Evolutionary conservation across 2,797 vertebrate species (phyloP), one percentile per base, ranked within the genome.

Genomic region (Buphagus erythrorhynchus): DNA sequence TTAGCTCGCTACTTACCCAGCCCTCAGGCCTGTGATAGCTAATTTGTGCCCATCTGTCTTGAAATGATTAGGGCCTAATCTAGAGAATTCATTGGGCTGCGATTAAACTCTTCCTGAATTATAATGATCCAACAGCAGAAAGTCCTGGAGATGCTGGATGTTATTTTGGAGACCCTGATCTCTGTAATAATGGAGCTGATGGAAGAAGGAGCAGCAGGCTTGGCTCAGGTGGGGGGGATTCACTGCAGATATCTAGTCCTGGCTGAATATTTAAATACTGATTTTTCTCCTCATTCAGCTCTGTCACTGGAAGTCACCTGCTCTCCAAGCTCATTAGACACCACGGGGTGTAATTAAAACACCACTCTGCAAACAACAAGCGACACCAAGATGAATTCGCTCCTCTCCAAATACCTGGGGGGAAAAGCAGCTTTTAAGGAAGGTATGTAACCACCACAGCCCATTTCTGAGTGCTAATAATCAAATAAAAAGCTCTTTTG

Each of bases 31-130:
- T 57, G 42, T 5, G 59, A 59, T 63, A 48, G 26, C 71, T 73
- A 8, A 95, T 95, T 76, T 86, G 87, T 51, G 57, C 72, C 91
- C 81, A 82, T 92, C 84, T 97, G 93, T 42, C 90, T 57, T 17
- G 52, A 67, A 79, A 75, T 66, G 51, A 58, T 89, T 63, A 86
- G 78, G 68, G 68, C 54, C 61, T 74, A 38, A 94, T 67, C 52
- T 35, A 33, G 22, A 25, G 52, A 69, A 84, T 83, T 83, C 61
- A 61, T 11, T 12, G 19, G 65, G 57, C 52, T 91, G 43, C 28
- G 7, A 2, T 28, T 10, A 57, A 73, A 67, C 45, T 31, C 38
- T 4, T n/a, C 16, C 75, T 63, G 72, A 83, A 85, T 80, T 7
- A 14, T 0, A 82, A 57, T 8, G 58, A 43, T 19, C 52, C 52